Conservation (phyloP, 2,888 invertebrate species). For the Bombyx huttoni region DNA sequence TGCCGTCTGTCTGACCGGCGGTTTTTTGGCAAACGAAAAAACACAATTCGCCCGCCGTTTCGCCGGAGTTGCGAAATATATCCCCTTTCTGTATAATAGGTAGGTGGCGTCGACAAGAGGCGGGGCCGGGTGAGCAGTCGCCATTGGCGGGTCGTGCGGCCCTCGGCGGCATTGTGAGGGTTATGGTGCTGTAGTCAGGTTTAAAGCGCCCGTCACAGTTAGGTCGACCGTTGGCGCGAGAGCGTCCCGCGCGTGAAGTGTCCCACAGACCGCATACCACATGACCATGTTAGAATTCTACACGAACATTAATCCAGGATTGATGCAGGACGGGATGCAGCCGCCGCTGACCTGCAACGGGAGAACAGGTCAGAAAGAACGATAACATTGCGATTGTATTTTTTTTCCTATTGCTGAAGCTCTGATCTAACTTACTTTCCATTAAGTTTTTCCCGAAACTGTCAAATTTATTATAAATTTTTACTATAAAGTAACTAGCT, state of each 20-base stretch:
- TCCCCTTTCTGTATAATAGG: slow-evolving; percentile 50
- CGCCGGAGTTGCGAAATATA: slow-evolving; percentile 41
- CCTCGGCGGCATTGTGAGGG: slow-evolving; percentile 12
- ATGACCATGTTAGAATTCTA: slow-evolving; percentile 78
- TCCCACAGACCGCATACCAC: neutral
- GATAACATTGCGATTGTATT: neutral
- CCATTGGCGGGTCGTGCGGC: neutral
- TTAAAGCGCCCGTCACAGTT: slow-evolving; percentile 32
- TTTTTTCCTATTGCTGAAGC: neutral
- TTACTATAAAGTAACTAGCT: no score
- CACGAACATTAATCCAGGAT: slow-evolving; percentile 73
- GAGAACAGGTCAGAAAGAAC: slow-evolving; percentile 71
- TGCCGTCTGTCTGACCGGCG: neutral
- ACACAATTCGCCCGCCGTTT: slow-evolving; percentile 43
- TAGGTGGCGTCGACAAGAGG: slow-evolving; percentile 47
- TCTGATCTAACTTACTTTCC: neutral
- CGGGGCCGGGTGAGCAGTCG: slow-evolving; percentile 29
- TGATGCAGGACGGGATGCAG: slow-evolving; percentile 73
- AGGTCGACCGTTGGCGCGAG: slow-evolving; percentile 24
- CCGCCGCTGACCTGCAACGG: slow-evolving; percentile 75
- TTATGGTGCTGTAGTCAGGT: slow-evolving; percentile 20
- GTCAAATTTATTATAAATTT: no score
- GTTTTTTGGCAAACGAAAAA: slow-evolving; percentile 36
- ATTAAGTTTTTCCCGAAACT: neutral
- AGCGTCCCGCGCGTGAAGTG: slow-evolving; percentile 26